Base-by-base conservation (phyloP, 1,140 invertebrate species). In the Chelonus insularis region DNA sequence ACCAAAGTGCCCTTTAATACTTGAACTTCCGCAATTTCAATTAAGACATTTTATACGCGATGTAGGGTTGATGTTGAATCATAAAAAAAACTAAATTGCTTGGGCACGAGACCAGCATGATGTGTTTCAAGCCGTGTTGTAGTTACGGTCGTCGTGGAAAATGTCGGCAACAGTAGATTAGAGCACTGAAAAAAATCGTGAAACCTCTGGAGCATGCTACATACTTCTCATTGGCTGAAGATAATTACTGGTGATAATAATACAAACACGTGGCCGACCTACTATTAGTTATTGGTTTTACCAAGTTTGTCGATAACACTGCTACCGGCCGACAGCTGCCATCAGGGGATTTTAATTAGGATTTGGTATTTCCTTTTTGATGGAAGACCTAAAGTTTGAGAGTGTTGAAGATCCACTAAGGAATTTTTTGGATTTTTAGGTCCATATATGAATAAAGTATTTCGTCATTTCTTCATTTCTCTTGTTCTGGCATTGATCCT, bases 21-120 rank as follows among this genome's bases (percentile, higher is more conserved):
- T 32, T 60, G 37, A 64, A 64, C 57, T 64, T 60, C 62, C 57
- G 51, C 20, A 29, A 52, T 60, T 64, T 59, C 57, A 64, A 64
- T 64, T 64, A 64, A 64, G 57, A 60, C 57, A 60, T 64, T 60
- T 50, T 60, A 51, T 14, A 18, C 3, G 18, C 16, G 5, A 39
- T 25, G 2, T 29, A 60, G n/a, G 20, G 20, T 34, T 12, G 4
- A 25, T 18, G 14, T 29, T 39, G 6, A 23, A 43, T 6, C 4
- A 21, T 6, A 43, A 36, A 14, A 25, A 12, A 18, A 20, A 54
- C 4, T 18, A 32, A 54, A 54, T 12, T 54, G 5, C 16, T 16
- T 12, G 12, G 7, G 9, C 9, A 37, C 36, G 12, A n/a, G 9
- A 37, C 9, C 2, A 2, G 36, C 36, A n/a, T 37, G 9, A n/a